Base-by-base conservation (phyloP, 2,113 vertebrate genomes). In the Phasianus colchicus region DNA sequence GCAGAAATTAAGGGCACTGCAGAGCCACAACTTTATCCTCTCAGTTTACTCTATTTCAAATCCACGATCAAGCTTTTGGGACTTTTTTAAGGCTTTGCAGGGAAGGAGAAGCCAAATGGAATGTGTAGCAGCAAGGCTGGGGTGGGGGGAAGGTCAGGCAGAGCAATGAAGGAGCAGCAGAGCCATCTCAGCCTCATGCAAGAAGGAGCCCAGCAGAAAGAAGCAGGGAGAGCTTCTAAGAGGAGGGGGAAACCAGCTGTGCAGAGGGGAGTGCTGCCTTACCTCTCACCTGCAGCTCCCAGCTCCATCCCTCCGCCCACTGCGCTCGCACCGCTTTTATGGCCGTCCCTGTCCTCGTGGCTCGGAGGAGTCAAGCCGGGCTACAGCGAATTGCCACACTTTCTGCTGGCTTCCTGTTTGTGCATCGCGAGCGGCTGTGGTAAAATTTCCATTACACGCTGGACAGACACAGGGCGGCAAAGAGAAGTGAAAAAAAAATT, bases 401-500 rank as follows among this genome's bases (percentile, higher is more conserved):
- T 84, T 72, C 81, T 85, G 71, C 95, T 87, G 97, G 96, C 98
- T 99, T 99, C 98, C 98, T 99, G 98, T 99, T 99, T 98, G 98
- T 97, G 97, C 97, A 90, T 63, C 57, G 64, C 79, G 43, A 95
- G 95, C 79, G 91, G 60, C 96, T 95, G 96, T 88, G 97, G 97
- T 98, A 96, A 98, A 98, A 96, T 98, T 99, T 99, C 98, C 98
- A 99, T 98, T 97, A 98, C 98, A 98, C 93, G 54, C 92, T 98
- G 97, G 97, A 97, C 97, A 90, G 88, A 52, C 75, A 43, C 75
- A 54, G 86, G 66, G 94, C 34, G 22, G 93, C 52, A 34, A 50
- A 87, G 80, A 75, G 64, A 40, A 81, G 74, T 21, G 43, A 75
- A 57, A 29, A 67, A 75, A 54, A 43, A 47, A 52, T 64, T 14